Percentiles rank a stretch among this genome's conserved stretches.
phyloP scores from a whole-genome alignment of 2,797 vertebrate species.

The Zenarchopterus dispar region DNA sequence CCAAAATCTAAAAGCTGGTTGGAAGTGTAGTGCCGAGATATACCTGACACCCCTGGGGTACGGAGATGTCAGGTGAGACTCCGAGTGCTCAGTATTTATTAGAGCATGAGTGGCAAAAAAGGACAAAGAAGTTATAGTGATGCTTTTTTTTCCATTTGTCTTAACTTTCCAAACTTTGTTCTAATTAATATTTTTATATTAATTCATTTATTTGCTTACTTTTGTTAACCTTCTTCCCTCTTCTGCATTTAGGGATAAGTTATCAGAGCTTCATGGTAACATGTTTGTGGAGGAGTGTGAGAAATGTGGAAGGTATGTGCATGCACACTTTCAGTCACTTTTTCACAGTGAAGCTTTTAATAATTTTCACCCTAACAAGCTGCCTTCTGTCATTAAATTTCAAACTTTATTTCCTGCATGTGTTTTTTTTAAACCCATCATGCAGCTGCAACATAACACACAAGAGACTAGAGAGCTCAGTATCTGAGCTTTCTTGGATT shows the following conservation, averaged over 20 bases:
- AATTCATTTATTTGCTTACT: constrained; percentile 14
- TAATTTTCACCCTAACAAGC: background rate
- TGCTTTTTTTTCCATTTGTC: background rate
- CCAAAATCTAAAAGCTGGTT: constrained; percentile 18
- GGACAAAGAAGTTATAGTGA: background rate
- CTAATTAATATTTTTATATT: constrained; percentile 3
- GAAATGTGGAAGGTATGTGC: constrained; percentile 93
- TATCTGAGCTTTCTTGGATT: background rate
- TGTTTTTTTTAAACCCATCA: background rate
- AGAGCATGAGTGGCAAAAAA: background rate
- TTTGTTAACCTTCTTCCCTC: constrained; percentile 19
- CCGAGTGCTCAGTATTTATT: constrained; percentile 22
- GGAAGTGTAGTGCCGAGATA: no score
- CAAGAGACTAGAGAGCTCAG: background rate
- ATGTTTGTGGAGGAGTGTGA: constrained; percentile 98
- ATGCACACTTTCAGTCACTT: background rate
- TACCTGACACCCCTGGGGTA: no score
- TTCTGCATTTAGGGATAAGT: constrained; percentile 82
- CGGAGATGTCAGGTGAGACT: background rate
- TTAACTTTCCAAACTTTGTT: constrained; percentile 8
- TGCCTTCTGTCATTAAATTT: background rate
- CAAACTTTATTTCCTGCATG: background rate
- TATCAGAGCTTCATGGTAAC: constrained; percentile 97
- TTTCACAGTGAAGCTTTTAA: background rate
- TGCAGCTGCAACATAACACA: background rate